Base-by-base conservation (phyloP, 2,797 vertebrate genomes). In the Sciaenops ocellatus region DNA sequence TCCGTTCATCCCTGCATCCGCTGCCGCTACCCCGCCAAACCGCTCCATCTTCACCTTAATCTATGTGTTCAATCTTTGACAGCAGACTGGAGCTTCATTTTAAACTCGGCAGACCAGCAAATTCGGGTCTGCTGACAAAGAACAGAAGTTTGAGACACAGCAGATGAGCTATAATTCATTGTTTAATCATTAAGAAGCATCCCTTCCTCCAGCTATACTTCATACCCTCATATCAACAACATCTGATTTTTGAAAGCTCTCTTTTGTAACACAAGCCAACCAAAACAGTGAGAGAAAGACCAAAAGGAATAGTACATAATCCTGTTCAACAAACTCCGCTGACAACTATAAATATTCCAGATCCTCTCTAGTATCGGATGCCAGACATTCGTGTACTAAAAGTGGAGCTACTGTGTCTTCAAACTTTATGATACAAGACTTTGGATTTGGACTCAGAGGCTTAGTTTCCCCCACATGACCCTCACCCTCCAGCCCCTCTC, bases 41-140 rank as follows among this genome's bases (percentile, higher is more conserved):
- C 1, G 3, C 76, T 75, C 54, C 3, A 62, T 61, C 82, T 80
- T 66, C 55, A 83, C 74, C 80, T 72, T 75, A 78, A 83, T 79
- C 60, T 85, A 76, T 74, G 59, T 22, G 56, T 83, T 76, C 82
- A 82, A 88, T 85, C 83, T 76, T 62, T 83, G 85, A 84, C 61
- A 68, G 77, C 48, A 76, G 30, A 69, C 55, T 12, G 46, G 11
- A 67, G 68, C 72, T 65, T 52, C 16, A 17, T 52, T 75, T 62
- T 57, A 38, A 76, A 66, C 69, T 73, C 57, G 1, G 4, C 76
- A 72, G 67, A 62, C 22, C 66, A 76, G 62, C 38, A 71, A 75
- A 67, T 82, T 65, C 76, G 44, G 18, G 41, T 47, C 70, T 11
- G 63, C n/a, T 65, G 48, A 84, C 72, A 68, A 62, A 28, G 30